phyloP scores from a whole-genome alignment of 1,140 invertebrate species.

The Macrostomum lignano region DNA sequence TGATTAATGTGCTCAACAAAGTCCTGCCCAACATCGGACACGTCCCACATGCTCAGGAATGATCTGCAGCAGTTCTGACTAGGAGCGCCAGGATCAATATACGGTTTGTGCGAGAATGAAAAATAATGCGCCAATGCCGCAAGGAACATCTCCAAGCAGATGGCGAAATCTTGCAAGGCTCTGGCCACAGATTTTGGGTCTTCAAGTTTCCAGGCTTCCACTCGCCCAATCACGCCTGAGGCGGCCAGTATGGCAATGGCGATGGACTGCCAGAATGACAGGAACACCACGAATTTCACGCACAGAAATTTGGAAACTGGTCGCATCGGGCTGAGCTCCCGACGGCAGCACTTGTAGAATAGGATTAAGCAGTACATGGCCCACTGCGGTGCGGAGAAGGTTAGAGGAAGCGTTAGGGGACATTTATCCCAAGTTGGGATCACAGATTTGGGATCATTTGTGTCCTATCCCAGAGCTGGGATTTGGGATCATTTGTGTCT shows the following conservation, averaged over 20 bases:
- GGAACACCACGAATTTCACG: slow-evolving; percentile 86
- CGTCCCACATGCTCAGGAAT: slow-evolving; percentile 57
- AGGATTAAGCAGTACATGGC: slow-evolving; percentile 81
- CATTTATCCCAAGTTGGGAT: too few species aligned
- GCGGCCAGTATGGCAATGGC: slow-evolving; percentile 56
- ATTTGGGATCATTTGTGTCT: too few species aligned
- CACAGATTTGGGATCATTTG: too few species aligned
- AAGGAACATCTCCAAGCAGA: slow-evolving; percentile 88
- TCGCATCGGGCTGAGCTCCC: slow-evolving; percentile 59
- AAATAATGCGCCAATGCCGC: slow-evolving; percentile 75
- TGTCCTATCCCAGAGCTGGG: too few species aligned
- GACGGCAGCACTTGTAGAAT: slow-evolving; percentile 60
- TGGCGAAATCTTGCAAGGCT: slow-evolving; percentile 63
- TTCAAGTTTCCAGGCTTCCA: slow-evolving; percentile 30
- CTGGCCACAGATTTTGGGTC: slow-evolving; percentile 37
- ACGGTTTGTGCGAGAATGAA: slow-evolving; percentile 67
- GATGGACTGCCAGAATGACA: slow-evolving; percentile 86
- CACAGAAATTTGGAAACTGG: slow-evolving; percentile 83
- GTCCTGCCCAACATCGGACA: slow-evolving; percentile 65
- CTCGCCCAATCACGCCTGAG: slow-evolving; percentile 39
- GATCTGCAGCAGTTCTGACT: slow-evolving; percentile 22
- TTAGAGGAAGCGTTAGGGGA: too few species aligned
- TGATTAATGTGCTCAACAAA: slow-evolving; percentile 65
- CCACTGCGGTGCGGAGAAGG: too few species aligned
- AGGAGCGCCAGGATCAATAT: slow-evolving; percentile 18